A percentile compares a stretch with the other conserved stretches of the same genome.
These are phyloP conservation scores for Gallinago jamesoni DNA, from an alignment of 2,113 vertebrate species.

Conservation along the genomic window DNA sequence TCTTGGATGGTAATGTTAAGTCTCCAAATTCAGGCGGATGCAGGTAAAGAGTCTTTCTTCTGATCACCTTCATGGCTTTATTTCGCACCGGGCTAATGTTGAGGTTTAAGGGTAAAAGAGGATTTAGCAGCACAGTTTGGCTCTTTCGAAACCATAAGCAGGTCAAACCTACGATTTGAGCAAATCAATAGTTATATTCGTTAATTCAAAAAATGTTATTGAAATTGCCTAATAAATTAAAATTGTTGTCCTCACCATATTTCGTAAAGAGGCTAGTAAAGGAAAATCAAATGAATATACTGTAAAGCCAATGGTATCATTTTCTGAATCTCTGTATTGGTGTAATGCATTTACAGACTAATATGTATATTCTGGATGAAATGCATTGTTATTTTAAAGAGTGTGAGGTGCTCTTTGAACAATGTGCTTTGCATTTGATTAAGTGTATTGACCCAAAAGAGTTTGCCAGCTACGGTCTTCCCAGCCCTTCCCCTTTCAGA, in stretches of 20 bases:
- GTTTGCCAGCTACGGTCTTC: background rate
- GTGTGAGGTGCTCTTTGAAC: background rate
- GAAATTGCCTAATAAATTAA: background rate
- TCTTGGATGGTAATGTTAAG: slow-evolving; percentile 7
- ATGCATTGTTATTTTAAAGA: background rate
- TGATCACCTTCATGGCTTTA: background rate
- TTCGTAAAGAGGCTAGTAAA: background rate
- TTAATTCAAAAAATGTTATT: background rate
- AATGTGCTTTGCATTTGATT: background rate
- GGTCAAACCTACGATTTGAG: background rate
- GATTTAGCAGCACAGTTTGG: background rate
- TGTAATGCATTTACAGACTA: background rate
- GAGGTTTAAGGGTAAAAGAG: background rate
- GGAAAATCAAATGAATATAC: background rate
- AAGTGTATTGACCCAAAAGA: background rate
- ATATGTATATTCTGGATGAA: background rate
- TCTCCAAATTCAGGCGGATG: background rate
- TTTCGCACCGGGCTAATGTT: background rate
- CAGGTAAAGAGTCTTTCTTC: slow-evolving; percentile 37
- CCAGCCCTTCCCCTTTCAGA: background rate
- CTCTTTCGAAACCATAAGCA: background rate
- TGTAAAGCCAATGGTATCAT: background rate
- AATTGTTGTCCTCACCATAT: background rate
- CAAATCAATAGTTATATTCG: background rate
- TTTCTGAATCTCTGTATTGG: background rate